These are phyloP conservation scores for Apodemus sylvaticus DNA, from an alignment of 2,113 vertebrate genomes.

Conservation along the genomic window DNA sequence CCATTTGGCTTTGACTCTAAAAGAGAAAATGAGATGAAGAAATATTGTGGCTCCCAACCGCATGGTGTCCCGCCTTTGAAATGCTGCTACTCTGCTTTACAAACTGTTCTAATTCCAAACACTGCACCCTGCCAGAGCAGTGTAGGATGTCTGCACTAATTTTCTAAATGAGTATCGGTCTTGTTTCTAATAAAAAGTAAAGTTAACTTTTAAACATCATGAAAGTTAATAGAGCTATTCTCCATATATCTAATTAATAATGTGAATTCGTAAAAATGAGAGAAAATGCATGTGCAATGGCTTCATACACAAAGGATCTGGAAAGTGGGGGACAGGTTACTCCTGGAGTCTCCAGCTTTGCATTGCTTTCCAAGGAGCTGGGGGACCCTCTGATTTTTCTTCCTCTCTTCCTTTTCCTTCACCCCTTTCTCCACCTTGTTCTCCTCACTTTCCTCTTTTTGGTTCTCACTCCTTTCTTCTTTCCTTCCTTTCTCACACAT, in stretches of 20 bases:
- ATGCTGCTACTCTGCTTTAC: neutral
- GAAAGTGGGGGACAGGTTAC: neutral
- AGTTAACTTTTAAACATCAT: constrained; percentile 20
- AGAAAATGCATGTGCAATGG: neutral
- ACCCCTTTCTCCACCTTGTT: neutral
- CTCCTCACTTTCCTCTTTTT: neutral
- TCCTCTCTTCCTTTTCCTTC: neutral
- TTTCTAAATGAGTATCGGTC: neutral
- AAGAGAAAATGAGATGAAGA: neutral
- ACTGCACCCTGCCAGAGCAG: neutral
- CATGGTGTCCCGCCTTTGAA: neutral
- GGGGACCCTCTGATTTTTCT: neutral
- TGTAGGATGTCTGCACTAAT: neutral
- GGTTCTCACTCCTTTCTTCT: neutral
- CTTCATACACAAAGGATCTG: neutral
- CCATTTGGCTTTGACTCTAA: neutral
- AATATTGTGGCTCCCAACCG: neutral
- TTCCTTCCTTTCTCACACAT: neutral
- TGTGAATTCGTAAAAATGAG: neutral
- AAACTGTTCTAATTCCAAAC: neutral
- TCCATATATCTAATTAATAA: neutral
- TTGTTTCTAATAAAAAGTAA: constrained; percentile 12
- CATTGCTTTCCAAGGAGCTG: neutral
- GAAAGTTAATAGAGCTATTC: neutral
- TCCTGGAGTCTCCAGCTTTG: neutral